phyloP scores from a whole-genome alignment of 2,113 vertebrate genomes.

The Thamnaconus septentrionalis region DNA sequence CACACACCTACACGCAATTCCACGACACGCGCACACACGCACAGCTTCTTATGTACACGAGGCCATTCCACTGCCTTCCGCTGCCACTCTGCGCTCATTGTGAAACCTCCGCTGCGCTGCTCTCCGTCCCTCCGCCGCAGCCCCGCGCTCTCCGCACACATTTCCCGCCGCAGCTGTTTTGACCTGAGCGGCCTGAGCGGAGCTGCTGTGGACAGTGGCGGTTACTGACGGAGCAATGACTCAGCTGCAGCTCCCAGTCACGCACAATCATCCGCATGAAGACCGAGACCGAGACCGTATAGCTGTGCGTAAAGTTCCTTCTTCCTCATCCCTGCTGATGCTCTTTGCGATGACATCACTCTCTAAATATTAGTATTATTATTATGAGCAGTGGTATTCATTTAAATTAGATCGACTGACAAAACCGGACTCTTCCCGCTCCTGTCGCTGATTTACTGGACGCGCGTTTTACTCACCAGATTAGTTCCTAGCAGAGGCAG shows the following conservation, averaged over 20 bases:
- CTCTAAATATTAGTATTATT: no score
- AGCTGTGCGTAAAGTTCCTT: slow-evolving; percentile 17
- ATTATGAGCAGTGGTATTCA: no score
- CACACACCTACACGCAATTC: slow-evolving; percentile 5
- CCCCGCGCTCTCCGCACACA: slow-evolving; percentile 6
- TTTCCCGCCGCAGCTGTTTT: neutral
- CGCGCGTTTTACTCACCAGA: slow-evolving; percentile 61
- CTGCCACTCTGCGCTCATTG: neutral
- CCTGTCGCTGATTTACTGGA: no score
- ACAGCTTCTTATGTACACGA: slow-evolving; percentile 52
- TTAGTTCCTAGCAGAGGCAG: slow-evolving; percentile 50
- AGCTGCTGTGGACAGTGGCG: no score
- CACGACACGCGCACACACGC: slow-evolving; percentile 22
- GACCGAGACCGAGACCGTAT: neutral
- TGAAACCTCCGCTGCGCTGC: no score
- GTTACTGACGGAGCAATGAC: no score
- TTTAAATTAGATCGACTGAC: no score
- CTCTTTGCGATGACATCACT: neutral
- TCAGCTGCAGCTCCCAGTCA: no score
- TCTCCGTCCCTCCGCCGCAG: slow-evolving; percentile 14
- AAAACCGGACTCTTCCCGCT: neutral
- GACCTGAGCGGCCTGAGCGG: no score
- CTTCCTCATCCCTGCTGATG: neutral
- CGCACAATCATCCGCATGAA: neutral
- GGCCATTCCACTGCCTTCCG: slow-evolving; percentile 44